Evolutionary conservation across 2,113 vertebrate species (phyloP), one percentile per base, ranked within the genome.

Genomic region (Lamprologus ornatipinnis): DNA sequence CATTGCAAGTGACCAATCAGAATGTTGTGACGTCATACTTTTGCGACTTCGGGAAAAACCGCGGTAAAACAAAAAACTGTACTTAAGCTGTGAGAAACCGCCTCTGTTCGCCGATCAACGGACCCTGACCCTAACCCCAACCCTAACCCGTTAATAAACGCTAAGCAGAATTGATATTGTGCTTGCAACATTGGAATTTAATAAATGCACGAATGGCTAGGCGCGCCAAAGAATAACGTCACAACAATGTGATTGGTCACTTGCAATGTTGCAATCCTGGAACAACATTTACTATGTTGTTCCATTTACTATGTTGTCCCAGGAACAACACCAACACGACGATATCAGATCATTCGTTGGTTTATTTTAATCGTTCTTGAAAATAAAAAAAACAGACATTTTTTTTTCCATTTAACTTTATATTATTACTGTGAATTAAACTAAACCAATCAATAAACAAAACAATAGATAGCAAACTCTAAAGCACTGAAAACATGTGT

Each of bases 61-160:
- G 5, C 51, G 1, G 0, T 54, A 54, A 54, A 54, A 54, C 51
- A 54, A 12, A 21, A 21, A 21, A 54, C 10, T 54, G 51, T 54
- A 54, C n/a, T 54, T 54, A 54, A 12, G n/a, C 51, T 54, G n/a
- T 3, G 51, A 54, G n/a, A 54, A 54, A 0, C 51, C 51, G 10
- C 51, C n/a, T 54, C n/a, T 54, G n/a, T 54, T n/a, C 3, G 2
- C 1, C n/a, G 10, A 54, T 54, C n/a, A 54, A 54, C 10, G 0
- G 51, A 54, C n/a, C 19, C 19, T 53, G 42, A 45, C 42, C 3
- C 33, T 35, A 7, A 5, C 47, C 5, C 7, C 19, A n/a, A 51
- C 49, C 5, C 19, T 5, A 51, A 51, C 49, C 49, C 19, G 0
- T 53, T 53, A 53, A 53, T 53, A 53, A 53, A 53, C 51, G 2